Base-by-base conservation (phyloP, 2,113 vertebrate genomes). In the Plecturocebus donacophilus region DNA sequence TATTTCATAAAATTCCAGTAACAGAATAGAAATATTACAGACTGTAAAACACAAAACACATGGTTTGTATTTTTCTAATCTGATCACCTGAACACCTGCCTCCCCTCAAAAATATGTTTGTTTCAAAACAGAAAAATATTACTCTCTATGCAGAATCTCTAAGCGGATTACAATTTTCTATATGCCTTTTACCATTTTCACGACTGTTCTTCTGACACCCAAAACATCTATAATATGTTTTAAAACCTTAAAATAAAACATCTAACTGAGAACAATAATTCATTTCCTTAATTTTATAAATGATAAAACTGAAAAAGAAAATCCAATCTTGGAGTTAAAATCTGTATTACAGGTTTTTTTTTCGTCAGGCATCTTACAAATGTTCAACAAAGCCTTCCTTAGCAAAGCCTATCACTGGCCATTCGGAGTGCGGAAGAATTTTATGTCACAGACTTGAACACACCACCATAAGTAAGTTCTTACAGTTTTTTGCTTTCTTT, bases 401-500 rank as follows among this genome's bases (percentile, higher is more conserved):
- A 49, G 20, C 20, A 52, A 97, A 86, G 52, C 23, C 42, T n/a
- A 23, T 4, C 73, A 52, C 0, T 54, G 73, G 32, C 52, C 81
- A 61, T 66, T 80, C 56, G 40, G 32, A 90, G 20, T 40, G 13
- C 71, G 77, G 58, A 61, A 61, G 32, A 17, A 47, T 68, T 77
- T 54, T 45, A 54, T 49, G 35, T 68, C 52, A 54, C 40, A 88
- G 85, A 81, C 70, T 68, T 45, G 45, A 82, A 45, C 68, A 38
- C 5, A 70, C 0, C 32, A 52, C 70, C 82, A 54, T 45, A 54
- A 94, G 54, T 88, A 80, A 61, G 75, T 93, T 45, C 89, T 87
- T 17, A 70, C 35, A 87, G 47, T 49, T 87, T 94, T 81, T 94
- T 19, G 76, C 54, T 91, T 83, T 75, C 96, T 94, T 89, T 93